Percentiles rank a stretch among this genome's conserved stretches.
phyloP scores from a whole-genome alignment of 2,113 vertebrate species.

The Protomyctophum bolini region DNA sequence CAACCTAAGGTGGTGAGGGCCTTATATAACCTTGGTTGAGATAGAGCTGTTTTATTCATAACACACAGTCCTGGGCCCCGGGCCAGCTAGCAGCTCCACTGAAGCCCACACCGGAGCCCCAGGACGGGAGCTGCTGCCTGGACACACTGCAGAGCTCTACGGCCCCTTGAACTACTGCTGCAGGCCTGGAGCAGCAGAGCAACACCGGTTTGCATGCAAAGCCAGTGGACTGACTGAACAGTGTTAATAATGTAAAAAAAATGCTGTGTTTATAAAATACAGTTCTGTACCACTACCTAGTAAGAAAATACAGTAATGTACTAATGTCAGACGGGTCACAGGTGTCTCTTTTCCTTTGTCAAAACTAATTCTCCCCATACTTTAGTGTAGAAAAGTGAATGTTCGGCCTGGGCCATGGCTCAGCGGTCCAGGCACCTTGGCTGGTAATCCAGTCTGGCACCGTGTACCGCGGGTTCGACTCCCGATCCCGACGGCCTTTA shows the following conservation, averaged over 20 bases:
- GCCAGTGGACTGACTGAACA: neutral
- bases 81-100: conserved; percentile 61
- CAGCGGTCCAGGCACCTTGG: no score
- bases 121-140: conserved; percentile 62
- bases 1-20: conserved; percentile 24
- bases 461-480: no score
- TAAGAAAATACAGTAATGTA: neutral
- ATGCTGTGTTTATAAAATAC: neutral
- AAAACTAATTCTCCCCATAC: conserved; percentile 5
- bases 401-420: no score
- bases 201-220: neutral
- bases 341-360: conserved; percentile 16
- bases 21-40: conserved; percentile 57
- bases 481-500: no score
- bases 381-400: conserved; percentile 1
- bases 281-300: neutral
- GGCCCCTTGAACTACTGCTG: conserved; percentile 39
- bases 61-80: conserved; percentile 55
- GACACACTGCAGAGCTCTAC: conserved; percentile 44
- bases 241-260: no score
- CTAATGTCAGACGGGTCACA: neutral
- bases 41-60: conserved; percentile 58
- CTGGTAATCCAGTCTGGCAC: no score
- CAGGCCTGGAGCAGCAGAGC: conserved; percentile 10
- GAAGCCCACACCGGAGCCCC: conserved; percentile 54